Base-by-base conservation (phyloP, 2,888 invertebrate genomes). In the Brassicogethes aeneus region DNA sequence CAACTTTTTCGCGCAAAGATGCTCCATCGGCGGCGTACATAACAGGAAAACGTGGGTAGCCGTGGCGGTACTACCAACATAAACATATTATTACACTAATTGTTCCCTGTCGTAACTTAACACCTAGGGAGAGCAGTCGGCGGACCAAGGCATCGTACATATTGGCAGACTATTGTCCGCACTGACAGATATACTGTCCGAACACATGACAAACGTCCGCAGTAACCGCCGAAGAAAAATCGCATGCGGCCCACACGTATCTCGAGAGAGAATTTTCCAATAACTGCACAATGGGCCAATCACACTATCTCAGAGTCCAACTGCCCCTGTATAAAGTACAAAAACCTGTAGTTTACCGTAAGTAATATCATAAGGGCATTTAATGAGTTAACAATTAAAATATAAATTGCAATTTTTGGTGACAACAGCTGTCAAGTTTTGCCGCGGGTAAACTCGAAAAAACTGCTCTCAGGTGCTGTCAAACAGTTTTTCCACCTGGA, bases 51-150 rank as follows among this genome's bases (percentile, higher is more conserved):
- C 36, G 46, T 44, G 43, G 44, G 53, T 52, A 46, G 54, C 52
- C 46, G 56, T 40, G 35, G 38, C 39, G 39, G 43, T 44, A 51
- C 53, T 56, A 52, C 54, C 51, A 55, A 53, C 60, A 57, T 57
- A 55, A 56, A 60, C 58, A 62, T 60, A 61, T 60, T 62, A 63
- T 63, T 59, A 61, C 59, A 54, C 61, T 64, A 65, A 64, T 64
- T 65, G 62, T 61, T 57, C 57, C 47, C 49, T 52, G 55, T 59
- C 61, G 61, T 64, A 64, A 65, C 57, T 64, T 64, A 64, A 62
- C 64, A 64, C 65, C 61, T 61, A 56, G 58, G 54, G 61, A 53
- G 61, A 46, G 52, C 54, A 60, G 60, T 57, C 60, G 57, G 60
- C 55, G 52, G 47, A 52, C 44, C 47, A 45, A 48, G 46, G 48